phyloP scores from a whole-genome alignment of 2,888 invertebrate species.

The Frankliniella intonsa region DNA sequence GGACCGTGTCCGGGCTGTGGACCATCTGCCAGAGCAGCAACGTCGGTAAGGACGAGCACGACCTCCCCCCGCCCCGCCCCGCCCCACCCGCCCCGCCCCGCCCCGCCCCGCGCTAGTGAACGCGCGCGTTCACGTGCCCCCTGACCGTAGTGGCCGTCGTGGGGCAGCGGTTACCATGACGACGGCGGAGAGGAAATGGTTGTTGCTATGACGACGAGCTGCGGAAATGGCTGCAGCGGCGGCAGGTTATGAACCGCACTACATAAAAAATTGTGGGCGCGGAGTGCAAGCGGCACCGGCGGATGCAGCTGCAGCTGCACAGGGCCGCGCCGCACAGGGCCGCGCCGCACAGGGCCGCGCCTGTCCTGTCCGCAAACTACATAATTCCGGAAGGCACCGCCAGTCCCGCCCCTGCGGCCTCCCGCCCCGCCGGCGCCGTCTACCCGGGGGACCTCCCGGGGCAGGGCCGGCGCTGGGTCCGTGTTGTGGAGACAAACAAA shows the following conservation, averaged over 20 bases:
- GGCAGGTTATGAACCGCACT: conserved; percentile 1
- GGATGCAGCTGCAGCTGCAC: not conserved
- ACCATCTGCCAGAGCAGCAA: not conserved
- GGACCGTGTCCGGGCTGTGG: conserved; percentile 12
- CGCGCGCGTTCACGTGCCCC: no score
- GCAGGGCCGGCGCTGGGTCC: no score
- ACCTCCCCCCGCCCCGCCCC: no score
- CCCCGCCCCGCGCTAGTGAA: no score
- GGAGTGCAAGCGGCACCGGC: not conserved
- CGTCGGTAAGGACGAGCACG: not conserved
- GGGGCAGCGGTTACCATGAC: no score
- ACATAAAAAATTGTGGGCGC: conserved; percentile 10
- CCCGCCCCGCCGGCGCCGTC: not conserved
- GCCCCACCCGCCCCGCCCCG: no score
- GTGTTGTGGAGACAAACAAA: no score
- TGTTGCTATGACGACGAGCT: no score
- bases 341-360: not conserved
- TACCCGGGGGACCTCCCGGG: not conserved
- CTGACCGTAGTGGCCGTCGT: no score
- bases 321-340: not conserved
- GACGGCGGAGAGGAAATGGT: no score
- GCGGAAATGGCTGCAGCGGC: not conserved
- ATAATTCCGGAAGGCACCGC: not conserved
- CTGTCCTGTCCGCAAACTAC: no score
- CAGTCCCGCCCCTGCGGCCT: not conserved